Evolutionary conservation across 1,140 invertebrate species (phyloP), one percentile per base, ranked within the genome.

Genomic region (Drosophila saltans): DNA sequence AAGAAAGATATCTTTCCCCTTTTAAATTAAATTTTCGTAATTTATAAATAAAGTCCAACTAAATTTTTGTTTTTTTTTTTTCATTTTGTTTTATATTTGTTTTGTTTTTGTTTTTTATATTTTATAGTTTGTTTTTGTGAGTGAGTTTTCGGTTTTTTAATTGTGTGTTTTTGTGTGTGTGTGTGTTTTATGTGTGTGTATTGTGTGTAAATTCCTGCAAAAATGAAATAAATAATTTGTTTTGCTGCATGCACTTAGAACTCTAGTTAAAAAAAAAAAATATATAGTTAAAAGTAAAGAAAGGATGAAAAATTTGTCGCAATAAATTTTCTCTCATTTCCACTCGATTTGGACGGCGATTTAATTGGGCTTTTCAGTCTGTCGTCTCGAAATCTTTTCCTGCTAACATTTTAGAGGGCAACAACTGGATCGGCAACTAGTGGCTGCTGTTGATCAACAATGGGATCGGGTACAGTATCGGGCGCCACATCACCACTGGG

Each of bases 191-290:
- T 72, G 28, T 30, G 2, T 30, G 28, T 64, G 69, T 66, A 69
- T 30, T 30, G 28, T 64, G 69, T 66, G 72, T 73, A 88, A 88
- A 76, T 89, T 84, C 78, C 78, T 80, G 84, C 78, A 85, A 76
- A 88, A 82, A 89, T 89, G 84, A 89, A 89, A 89, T 89, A 89
- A 89, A 89, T 89, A 89, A 80, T 89, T 89, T 83, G 75, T 76
- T 76, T 30, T 76, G 41, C 71, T 64, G 80, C 80, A 89, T 88
- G 83, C 84, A 89, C 83, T 88, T 88, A 88, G 66, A 83, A 55
- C 73, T 77, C 80, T 86, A 89, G 69, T 67, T 26, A 52, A 24
- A 52, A 24, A 52, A 52, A 52, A 52, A 52, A 52, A 48, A 48
- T 16, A 16, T 16, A 21, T 39, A 30, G 28, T 39, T 39, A 39